Base-by-base conservation (phyloP, 2,113 vertebrate species). In the Steatornis caripensis region DNA sequence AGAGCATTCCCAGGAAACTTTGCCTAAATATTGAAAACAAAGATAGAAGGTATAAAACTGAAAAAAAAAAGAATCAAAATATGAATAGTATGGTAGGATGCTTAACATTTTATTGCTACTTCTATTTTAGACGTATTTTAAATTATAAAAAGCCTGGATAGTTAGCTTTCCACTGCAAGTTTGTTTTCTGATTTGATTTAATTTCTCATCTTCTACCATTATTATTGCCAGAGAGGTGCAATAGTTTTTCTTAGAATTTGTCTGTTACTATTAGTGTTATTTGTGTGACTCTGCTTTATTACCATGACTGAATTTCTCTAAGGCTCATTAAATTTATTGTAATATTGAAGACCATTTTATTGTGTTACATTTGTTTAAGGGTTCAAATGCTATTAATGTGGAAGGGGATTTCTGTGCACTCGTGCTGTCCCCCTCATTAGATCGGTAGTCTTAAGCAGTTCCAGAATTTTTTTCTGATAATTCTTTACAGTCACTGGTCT, bases 401-500 rank as follows among this genome's bases (percentile, higher is more conserved):
- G 43, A 89, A 81, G 27, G 46, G 34, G 23, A 90, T 90, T 90
- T 93, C 78, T 77, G n/a, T 58, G 76, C 15, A 64, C 57, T 69
- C 24, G 4, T 76, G 45, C 70, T 70, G 69, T 26, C 77, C 61
- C 76, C 62, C 54, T 87, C 58, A 80, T 62, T 54, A 90, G 96
- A 96, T 95, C 70, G 91, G 69, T 91, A 91, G 66, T 92, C 72
- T 84, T 93, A 93, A 94, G 70, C 58, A 66, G 87, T 88, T 94
- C 95, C 90, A 95, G 74, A 64, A 49, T 6, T 30, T 68, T 84
- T 92, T 93, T 9, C 74, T 65, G 46, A 74, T 89, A 94, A 93
- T 91, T 89, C 79, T 81, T 96, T 92, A 65, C 93, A 97, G 92
- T 95, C 58, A 49, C 30, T 41, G 29, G 26, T 87, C 62, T 65